Conservation (phyloP, 2,113 vertebrate genomes). For the Fregetta grallaria region DNA sequence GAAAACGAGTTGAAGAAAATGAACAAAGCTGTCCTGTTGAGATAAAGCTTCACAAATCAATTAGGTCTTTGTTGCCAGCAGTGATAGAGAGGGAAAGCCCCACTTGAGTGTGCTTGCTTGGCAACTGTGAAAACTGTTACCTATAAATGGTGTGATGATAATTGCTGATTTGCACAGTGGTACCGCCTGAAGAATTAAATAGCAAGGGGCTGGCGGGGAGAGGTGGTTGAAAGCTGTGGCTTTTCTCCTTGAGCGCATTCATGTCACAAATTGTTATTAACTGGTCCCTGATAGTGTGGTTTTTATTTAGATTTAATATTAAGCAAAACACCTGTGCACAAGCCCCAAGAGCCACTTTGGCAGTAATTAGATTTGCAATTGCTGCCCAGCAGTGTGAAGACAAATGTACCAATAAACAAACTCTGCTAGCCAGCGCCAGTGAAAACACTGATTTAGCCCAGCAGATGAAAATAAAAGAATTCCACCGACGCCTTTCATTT, state of each 20-base stretch:
- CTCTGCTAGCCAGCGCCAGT: not conserved
- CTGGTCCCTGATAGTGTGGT: not conserved
- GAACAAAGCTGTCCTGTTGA: not conserved
- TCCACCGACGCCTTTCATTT: not conserved
- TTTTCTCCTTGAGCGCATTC: not conserved
- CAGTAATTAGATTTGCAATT: constrained; percentile 21
- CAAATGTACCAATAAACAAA: not conserved
- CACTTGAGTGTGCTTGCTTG: not conserved
- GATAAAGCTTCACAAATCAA: not conserved
- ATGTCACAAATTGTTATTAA: not conserved
- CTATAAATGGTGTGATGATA: not conserved
- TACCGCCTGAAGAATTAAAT: not conserved
- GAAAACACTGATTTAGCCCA: not conserved
- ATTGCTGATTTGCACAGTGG: not conserved
- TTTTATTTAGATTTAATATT: constrained; percentile 30
- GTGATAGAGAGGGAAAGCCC: not conserved
- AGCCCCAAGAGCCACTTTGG: not conserved
- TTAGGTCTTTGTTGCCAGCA: not conserved
- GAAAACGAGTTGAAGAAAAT: not conserved
- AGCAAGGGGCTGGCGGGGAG: not conserved
- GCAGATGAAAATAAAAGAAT: not conserved
- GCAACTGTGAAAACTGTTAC: not conserved
- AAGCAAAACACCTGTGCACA: not conserved
- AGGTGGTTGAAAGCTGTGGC: not conserved
- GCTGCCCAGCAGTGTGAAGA: not conserved